Conservation (phyloP, 2,797 vertebrate genomes). For the Otus scops region DNA sequence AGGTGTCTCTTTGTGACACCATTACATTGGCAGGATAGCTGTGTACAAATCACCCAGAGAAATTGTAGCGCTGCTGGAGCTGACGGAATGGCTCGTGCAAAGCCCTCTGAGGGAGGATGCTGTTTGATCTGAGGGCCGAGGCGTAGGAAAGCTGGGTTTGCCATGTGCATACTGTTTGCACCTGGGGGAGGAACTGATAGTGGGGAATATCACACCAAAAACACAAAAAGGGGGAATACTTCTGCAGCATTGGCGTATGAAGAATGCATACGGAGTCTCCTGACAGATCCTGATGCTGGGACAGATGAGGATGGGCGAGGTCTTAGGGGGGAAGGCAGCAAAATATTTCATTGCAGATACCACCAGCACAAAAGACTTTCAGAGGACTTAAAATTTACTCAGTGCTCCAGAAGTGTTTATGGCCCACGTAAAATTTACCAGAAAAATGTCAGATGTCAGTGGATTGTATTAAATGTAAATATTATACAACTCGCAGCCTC, state of each 20-base stretch:
- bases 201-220: not conserved
- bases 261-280: not conserved
- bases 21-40: not conserved
- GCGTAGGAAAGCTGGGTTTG: not conserved
- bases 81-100: accelerated
- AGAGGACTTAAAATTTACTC: constrained; percentile 61
- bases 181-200: accelerated
- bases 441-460: constrained; percentile 68
- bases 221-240: not conserved
- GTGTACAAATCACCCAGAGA: not conserved
- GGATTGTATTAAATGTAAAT: constrained; percentile 70
- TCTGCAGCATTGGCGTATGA: accelerated
- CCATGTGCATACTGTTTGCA: not conserved
- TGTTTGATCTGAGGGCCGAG: accelerated
- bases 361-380: not conserved
- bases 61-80: accelerated
- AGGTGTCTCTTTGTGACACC: not conserved
- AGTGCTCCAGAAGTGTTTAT: constrained; percentile 54
- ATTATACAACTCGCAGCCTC: constrained; percentile 9
- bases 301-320: not conserved
- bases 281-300: not conserved
- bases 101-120: not conserved
- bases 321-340: not conserved
- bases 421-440: constrained; percentile 55
- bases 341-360: not conserved